phyloP scores from a whole-genome alignment of 2,113 vertebrate genomes.

The Reinhardtius hippoglossoides region DNA sequence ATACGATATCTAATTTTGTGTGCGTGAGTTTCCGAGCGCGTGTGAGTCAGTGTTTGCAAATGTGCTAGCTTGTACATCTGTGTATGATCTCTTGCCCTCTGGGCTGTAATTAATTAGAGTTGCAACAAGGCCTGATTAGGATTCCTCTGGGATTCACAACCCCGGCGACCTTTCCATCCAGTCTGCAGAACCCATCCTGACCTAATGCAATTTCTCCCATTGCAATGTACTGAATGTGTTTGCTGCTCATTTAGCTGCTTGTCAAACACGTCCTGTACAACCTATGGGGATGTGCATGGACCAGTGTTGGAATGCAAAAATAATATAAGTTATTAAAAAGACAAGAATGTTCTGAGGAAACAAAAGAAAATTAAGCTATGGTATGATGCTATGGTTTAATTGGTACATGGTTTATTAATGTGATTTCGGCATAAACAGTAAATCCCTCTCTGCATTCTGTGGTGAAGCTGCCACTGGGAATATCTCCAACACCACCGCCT shows the following conservation, averaged over 20 bases:
- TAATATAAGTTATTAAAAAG: neutral
- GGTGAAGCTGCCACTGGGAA: constrained; percentile 50
- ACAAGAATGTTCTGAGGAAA: neutral
- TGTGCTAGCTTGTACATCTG: constrained; percentile 53
- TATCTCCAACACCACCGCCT: constrained; percentile 52
- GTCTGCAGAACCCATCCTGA: constrained; percentile 47
- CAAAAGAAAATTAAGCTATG: constrained; percentile 25
- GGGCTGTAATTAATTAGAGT: constrained; percentile 81
- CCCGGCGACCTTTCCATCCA: constrained; percentile 67
- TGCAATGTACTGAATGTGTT: constrained; percentile 27
- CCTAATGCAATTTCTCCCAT: constrained; percentile 28
- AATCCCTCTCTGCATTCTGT: constrained; percentile 46
- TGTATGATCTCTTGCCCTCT: constrained; percentile 72
- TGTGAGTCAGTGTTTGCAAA: constrained; percentile 42
- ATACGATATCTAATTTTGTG: constrained; percentile 14
- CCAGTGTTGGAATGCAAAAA: neutral
- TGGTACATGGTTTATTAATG: constrained; percentile 58
- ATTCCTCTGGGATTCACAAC: constrained; percentile 75
- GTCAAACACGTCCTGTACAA: constrained; percentile 33
- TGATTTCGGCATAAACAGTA: constrained; percentile 45
- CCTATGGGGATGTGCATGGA: constrained; percentile 8
- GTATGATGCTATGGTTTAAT: constrained; percentile 38
- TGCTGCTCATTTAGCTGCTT: constrained; percentile 47
- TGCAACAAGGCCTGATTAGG: constrained; percentile 79
- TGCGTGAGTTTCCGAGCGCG: neutral